phyloP scores from a whole-genome alignment of 2,888 invertebrate genomes.

The Melinaea marsaeus region DNA sequence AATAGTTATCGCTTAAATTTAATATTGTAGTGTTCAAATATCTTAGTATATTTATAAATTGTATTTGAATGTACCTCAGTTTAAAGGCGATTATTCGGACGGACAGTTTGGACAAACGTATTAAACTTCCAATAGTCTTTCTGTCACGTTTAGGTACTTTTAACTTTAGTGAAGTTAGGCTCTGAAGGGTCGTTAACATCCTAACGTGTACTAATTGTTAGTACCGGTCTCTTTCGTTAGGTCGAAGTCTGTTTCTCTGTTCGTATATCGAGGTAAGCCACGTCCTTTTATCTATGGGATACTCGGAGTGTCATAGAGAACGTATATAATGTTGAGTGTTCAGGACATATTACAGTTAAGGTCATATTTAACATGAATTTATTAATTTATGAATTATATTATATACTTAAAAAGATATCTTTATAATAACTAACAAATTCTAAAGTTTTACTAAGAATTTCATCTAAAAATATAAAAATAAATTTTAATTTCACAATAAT shows the following conservation, averaged over 20 bases:
- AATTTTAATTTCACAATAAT: no score
- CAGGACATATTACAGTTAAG: neutral
- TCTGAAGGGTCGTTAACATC: constrained; percentile 55
- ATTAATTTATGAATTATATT: no score
- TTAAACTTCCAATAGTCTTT: constrained; percentile 32
- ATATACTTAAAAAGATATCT: no score
- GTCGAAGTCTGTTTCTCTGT: constrained; percentile 28
- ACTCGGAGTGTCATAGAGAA: constrained; percentile 5
- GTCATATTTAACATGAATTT: neutral
- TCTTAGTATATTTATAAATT: no score
- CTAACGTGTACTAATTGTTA: constrained; percentile 60
- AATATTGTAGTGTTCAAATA: no score
- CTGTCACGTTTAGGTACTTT: constrained; percentile 49
- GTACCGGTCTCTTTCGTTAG: constrained; percentile 31
- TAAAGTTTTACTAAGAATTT: no score
- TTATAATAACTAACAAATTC: neutral
- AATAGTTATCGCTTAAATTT: no score
- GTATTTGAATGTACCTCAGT: neutral
- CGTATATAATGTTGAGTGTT: neutral
- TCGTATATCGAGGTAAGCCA: constrained; percentile 20
- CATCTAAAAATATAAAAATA: no score
- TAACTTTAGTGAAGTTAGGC: constrained; percentile 38
- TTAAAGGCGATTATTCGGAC: neutral
- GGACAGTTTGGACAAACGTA: constrained; percentile 6
- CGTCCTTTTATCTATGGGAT: constrained; percentile 20